Conservation (phyloP, 1,140 invertebrate genomes). For the Temnothorax nylanderi region DNA sequence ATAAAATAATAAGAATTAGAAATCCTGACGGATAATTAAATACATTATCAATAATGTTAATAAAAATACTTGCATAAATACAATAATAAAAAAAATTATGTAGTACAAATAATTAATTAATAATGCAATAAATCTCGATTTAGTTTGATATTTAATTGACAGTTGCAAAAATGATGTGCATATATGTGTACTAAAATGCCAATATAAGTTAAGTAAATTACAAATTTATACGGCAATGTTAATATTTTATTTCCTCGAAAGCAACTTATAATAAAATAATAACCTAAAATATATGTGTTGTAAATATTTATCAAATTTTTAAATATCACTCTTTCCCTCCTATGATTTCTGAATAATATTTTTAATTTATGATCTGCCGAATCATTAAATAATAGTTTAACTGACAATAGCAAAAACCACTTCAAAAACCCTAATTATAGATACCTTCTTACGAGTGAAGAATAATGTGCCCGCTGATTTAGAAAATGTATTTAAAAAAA, state of each 20-base stretch:
- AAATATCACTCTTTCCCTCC: not conserved
- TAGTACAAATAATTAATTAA: not conserved
- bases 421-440: not conserved
- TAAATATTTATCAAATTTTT: too few relatives aligned
- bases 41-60: not conserved
- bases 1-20: not conserved
- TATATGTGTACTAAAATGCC: not conserved
- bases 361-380: not conserved
- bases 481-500: slow-evolving; percentile 42
- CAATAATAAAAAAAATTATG: not conserved
- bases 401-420: not conserved
- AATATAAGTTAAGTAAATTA: too few relatives aligned
- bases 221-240: too few relatives aligned
- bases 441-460: not conserved
- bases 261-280: too few relatives aligned
- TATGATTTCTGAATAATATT: not conserved
- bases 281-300: too few relatives aligned
- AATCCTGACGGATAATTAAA: not conserved
- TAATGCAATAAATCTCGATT: not conserved
- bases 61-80: not conserved
- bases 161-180: not conserved
- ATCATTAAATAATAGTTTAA: not conserved
- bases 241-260: too few relatives aligned
- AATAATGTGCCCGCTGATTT: not conserved
- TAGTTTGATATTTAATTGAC: not conserved